phyloP scores from a whole-genome alignment of 2,888 invertebrate species.

The Microctonus brassicae region DNA sequence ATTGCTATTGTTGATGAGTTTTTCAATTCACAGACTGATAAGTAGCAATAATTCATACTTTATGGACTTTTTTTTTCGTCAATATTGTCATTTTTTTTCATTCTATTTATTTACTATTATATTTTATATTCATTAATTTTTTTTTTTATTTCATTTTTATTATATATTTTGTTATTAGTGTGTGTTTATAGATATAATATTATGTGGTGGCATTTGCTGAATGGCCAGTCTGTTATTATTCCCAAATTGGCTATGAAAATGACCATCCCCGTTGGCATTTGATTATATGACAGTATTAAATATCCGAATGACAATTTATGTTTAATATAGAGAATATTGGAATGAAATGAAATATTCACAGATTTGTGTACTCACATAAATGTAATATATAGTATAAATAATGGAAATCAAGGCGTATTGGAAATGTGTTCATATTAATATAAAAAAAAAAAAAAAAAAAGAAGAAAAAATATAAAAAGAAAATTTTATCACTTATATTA shows the following conservation, averaged over 20 bases:
- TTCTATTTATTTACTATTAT: background rate
- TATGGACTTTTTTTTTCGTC: too few species aligned
- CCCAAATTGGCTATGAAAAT: slow-evolving; percentile 6
- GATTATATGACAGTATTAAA: background rate
- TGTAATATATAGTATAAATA: too few species aligned
- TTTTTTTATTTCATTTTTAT: too few species aligned
- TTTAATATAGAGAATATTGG: background rate
- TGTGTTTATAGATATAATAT: background rate
- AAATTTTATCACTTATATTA: too few species aligned
- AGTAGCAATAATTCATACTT: too few species aligned
- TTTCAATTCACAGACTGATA: too few species aligned
- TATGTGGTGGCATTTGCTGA: background rate
- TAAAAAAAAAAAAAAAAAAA: too few species aligned
- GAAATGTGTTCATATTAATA: too few species aligned
- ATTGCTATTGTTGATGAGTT: too few species aligned
- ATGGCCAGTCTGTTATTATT: background rate
- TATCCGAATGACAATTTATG: background rate
- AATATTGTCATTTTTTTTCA: background rate
- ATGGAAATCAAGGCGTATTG: too few species aligned
- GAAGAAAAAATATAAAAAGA: too few species aligned
- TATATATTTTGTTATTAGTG: background rate
- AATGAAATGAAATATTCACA: background rate
- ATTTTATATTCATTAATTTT: background rate
- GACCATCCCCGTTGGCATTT: background rate
- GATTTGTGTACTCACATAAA: background rate